phyloP scores from a whole-genome alignment of 2,888 invertebrate species.

The Ornithoptera priamus region DNA sequence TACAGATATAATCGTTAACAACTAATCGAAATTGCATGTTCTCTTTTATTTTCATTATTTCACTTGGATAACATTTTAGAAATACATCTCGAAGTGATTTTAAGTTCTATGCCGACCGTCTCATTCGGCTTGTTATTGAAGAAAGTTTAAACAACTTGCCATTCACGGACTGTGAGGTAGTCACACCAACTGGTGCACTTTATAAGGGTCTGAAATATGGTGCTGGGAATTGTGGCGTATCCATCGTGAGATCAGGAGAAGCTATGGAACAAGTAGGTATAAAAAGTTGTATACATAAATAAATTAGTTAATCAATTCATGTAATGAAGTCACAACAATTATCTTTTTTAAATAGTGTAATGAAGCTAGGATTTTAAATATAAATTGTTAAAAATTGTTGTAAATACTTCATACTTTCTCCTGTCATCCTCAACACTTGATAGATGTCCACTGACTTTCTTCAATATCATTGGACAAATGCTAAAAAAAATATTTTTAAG shows the following conservation, averaged over 20 bases:
- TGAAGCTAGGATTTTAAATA: too few species aligned
- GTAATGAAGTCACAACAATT: too few species aligned
- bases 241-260: slow-evolving; percentile 95
- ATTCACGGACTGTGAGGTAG: slow-evolving; percentile 93
- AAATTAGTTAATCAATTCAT: neutral
- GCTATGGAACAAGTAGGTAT: slow-evolving; percentile 91
- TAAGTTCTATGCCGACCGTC: slow-evolving; percentile 98
- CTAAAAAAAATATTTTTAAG: too few species aligned
- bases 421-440: too few species aligned
- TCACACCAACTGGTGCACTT: slow-evolving; percentile 94
- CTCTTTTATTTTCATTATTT: too few species aligned
- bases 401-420: too few species aligned
- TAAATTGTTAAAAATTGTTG: too few species aligned
- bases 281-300: too few species aligned
- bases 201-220: slow-evolving; percentile 97
- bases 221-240: slow-evolving; percentile 99
- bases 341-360: too few species aligned
- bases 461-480: too few species aligned
- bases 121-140: slow-evolving; percentile 98
- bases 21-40: too few species aligned
- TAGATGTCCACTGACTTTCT: too few species aligned
- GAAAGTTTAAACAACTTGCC: slow-evolving; percentile 98
- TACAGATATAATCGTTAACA: neutral
- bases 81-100: slow-evolving; percentile 96
- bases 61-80: slow-evolving; percentile 74